Percentiles rank a stretch among this genome's conserved stretches.
Evolutionary conservation across 2,113 vertebrate genomes (phyloP).

Genomic region (Gnathonemus echidnorhynchus): DNA sequence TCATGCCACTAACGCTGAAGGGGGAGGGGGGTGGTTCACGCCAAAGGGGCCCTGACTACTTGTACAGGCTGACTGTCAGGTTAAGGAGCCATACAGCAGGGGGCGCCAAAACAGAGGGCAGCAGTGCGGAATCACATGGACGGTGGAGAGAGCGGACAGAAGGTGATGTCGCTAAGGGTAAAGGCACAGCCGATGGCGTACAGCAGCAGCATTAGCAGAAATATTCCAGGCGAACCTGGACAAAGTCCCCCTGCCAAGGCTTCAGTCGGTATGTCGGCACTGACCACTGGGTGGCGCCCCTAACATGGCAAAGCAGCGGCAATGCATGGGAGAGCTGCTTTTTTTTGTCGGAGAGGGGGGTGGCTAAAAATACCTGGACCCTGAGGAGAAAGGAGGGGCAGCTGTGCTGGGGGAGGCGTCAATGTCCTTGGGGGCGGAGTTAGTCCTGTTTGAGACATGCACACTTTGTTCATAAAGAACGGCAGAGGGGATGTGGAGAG

Average conservation of each 20-base stretch:
- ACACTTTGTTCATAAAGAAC: constrained; percentile 7
- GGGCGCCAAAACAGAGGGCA: background rate
- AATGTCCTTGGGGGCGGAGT: constrained; percentile 33
- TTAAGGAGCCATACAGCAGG: background rate
- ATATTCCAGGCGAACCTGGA: background rate
- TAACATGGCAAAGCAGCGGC: background rate
- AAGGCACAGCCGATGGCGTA: background rate
- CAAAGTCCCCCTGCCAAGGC: background rate
- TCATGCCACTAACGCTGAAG: background rate
- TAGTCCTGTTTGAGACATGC: constrained; percentile 44
- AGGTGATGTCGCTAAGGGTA: background rate
- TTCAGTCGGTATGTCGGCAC: background rate
- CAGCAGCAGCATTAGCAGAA: background rate
- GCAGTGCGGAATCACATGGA: background rate
- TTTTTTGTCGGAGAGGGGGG: background rate
- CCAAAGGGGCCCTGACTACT: background rate
- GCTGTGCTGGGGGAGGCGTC: constrained; percentile 35
- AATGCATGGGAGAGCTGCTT: background rate
- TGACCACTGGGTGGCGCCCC: background rate
- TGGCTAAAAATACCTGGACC: constrained; percentile 37
- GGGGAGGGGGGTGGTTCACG: background rate
- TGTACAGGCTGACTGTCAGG: background rate
- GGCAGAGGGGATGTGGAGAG: background rate
- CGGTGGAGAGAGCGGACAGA: background rate
- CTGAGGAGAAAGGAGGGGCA: constrained; percentile 13